Evolutionary conservation across 2,113 vertebrate species (phyloP).

Genomic region (Oryzias woworae): DNA sequence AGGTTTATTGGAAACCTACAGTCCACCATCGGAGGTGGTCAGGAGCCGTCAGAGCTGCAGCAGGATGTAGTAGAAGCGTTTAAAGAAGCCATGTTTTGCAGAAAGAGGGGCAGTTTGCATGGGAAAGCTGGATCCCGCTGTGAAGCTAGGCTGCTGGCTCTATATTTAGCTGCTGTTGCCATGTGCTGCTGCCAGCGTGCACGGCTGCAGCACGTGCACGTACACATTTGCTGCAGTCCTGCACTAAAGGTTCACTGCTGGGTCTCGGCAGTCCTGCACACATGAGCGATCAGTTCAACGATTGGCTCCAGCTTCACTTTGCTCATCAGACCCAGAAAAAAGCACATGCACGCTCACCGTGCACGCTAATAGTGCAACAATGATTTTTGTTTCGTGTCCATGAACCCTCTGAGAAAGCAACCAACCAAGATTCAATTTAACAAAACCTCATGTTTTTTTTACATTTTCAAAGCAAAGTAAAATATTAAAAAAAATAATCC

Average conservation of each 20-base stretch:
- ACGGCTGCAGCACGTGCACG: constrained; percentile 42
- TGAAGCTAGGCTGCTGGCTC: constrained; percentile 58
- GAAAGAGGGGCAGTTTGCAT: constrained; percentile 28
- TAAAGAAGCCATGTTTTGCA: constrained; percentile 13
- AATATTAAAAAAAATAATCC: too few relatives aligned
- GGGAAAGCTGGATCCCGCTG: constrained; percentile 67
- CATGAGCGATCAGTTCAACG: background rate
- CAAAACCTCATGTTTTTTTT: too few relatives aligned
- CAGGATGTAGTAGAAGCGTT: background rate
- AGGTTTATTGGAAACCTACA: too few relatives aligned
- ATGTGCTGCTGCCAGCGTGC: constrained; percentile 71
- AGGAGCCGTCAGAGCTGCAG: background rate
- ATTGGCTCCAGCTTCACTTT: background rate
- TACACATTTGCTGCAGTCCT: constrained; percentile 10
- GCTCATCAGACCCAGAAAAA: too few relatives aligned
- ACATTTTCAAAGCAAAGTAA: too few relatives aligned
- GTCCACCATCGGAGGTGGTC: too few relatives aligned
- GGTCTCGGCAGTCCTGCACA: constrained; percentile 5
- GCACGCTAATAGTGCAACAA: too few relatives aligned
- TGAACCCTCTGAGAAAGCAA: too few relatives aligned
- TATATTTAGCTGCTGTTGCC: constrained; percentile 82
- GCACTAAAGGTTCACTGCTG: constrained; percentile 23
- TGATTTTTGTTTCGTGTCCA: too few relatives aligned
- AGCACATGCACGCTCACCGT: too few relatives aligned
- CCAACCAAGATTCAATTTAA: too few relatives aligned